A percentile compares a stretch with the other conserved stretches of the same genome.
These are phyloP conservation scores for Hydroisotoma schaefferi DNA, from an alignment of 2,888 invertebrate species.

Conservation along the genomic window DNA sequence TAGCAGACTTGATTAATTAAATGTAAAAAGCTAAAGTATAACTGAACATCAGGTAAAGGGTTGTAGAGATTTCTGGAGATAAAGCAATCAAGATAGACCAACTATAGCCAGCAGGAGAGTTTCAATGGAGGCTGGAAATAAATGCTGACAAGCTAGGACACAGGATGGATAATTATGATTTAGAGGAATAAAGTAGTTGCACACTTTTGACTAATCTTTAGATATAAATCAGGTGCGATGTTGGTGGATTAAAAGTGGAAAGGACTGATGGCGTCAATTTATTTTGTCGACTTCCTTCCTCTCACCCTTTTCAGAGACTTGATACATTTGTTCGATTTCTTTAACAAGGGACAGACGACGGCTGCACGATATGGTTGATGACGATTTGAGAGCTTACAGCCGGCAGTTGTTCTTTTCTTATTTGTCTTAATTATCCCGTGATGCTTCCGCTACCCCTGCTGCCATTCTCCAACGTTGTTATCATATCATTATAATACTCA, in stretches of 20 bases:
- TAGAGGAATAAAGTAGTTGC: background rate
- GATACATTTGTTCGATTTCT: constrained; percentile 1
- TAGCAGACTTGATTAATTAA: too few species aligned
- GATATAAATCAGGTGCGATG: constrained; percentile 14
- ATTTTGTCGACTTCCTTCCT: constrained; percentile 8
- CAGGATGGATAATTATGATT: constrained; percentile 3
- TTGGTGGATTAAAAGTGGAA: background rate
- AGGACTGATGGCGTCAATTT: constrained; percentile 2
- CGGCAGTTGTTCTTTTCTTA: background rate
- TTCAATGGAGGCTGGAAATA: too few species aligned
- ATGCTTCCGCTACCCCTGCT: background rate
- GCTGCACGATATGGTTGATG: background rate
- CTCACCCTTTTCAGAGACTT: background rate
- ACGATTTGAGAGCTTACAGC: background rate
- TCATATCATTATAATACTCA: too few species aligned
- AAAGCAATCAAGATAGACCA: too few species aligned
- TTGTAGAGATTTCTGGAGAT: too few species aligned
- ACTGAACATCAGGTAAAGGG: too few species aligned
- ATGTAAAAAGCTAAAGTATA: too few species aligned
- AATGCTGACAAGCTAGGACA: too few species aligned
- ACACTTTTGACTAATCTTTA: constrained; percentile 3
- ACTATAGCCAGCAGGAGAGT: too few species aligned
- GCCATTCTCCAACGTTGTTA: background rate
- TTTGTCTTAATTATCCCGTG: constrained; percentile 3
- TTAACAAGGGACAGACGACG: background rate